These are phyloP conservation scores for Pelagia noctiluca DNA, from an alignment of 30 jellyfish, hydroid and myxozoan species.

Conservation along the genomic window DNA sequence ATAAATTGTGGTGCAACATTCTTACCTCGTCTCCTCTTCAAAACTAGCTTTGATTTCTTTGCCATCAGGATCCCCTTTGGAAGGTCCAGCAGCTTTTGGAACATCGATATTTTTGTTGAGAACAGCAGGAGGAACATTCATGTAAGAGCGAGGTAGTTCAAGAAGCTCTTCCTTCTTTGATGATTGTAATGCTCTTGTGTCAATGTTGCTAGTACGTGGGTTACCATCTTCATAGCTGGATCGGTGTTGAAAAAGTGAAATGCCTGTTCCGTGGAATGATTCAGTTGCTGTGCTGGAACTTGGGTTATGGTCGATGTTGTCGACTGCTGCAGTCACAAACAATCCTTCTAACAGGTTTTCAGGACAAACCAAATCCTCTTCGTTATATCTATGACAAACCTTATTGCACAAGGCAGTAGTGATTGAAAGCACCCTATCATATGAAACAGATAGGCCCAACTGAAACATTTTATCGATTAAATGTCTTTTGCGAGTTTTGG, in stretches of 20 bases:
- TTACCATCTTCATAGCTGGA: constrained; percentile 16
- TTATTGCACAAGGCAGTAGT: constrained; percentile 24
- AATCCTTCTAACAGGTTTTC: constrained; percentile 19
- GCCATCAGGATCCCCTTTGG: not conserved
- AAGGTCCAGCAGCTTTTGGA: constrained; percentile 4
- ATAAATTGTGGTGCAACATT: not conserved
- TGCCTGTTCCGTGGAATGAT: no score
- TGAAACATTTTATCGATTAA: no score
- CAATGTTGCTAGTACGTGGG: constrained; percentile 36
- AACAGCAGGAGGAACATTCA: constrained; percentile 2
- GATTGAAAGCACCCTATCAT: constrained; percentile 1
- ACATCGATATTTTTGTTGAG: not conserved
- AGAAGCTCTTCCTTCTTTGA: not conserved
- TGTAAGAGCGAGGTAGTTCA: constrained; percentile 1
- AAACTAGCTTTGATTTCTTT: not conserved
- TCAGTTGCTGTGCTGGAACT: no score
- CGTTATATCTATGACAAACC: constrained; percentile 33
- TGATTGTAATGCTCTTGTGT: constrained; percentile 13
- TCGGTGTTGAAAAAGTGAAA: constrained; percentile 50
- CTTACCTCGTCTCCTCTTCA: not conserved
- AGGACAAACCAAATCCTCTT: constrained; percentile 37
- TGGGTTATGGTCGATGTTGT: constrained; percentile 59
- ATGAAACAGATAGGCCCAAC: no score
- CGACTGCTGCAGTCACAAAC: constrained; percentile 52
- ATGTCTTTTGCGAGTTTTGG: no score